Conservation (phyloP, 2,888 invertebrate species). For the Cataglyphis albicans region DNA sequence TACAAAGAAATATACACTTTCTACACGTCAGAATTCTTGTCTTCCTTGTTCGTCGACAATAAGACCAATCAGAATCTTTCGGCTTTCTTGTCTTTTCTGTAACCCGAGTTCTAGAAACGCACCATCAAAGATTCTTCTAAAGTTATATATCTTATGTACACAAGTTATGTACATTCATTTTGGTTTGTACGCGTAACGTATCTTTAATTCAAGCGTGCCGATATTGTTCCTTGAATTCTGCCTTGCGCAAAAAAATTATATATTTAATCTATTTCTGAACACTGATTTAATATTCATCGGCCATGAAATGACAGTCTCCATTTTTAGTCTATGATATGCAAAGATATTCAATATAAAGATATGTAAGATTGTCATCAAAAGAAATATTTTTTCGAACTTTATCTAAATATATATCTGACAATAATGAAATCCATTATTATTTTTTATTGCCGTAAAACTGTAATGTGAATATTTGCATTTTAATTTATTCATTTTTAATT, state of each 20-base stretch:
- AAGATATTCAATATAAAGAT: constrained; percentile 4
- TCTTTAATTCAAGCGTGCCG: constrained; percentile 13
- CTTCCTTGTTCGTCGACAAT: constrained; percentile 17
- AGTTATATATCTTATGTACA: constrained; percentile 33
- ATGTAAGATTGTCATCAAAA: constrained; percentile 9
- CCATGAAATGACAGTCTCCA: constrained; percentile 18
- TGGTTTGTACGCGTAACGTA: constrained; percentile 66
- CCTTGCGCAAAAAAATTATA: constrained; percentile 5
- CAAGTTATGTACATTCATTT: constrained; percentile 69
- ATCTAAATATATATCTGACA: background rate
- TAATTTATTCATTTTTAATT: background rate
- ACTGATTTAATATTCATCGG: background rate
- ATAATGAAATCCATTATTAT: background rate
- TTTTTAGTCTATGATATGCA: constrained; percentile 4
- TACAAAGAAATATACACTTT: constrained; percentile 59
- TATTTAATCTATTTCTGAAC: background rate
- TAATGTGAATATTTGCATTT: constrained; percentile 16
- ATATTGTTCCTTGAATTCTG: background rate
- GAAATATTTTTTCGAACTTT: constrained; percentile 5
- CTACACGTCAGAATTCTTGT: constrained; percentile 39
- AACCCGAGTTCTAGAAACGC: constrained; percentile 38
- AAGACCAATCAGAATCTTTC: constrained; percentile 22
- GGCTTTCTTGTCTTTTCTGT: constrained; percentile 10
- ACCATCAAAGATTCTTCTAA: constrained; percentile 49
- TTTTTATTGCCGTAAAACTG: background rate